Evolutionary conservation across 1,140 invertebrate species (phyloP), one percentile per base, ranked within the genome.

Genomic region (Meteorus sp.): DNA sequence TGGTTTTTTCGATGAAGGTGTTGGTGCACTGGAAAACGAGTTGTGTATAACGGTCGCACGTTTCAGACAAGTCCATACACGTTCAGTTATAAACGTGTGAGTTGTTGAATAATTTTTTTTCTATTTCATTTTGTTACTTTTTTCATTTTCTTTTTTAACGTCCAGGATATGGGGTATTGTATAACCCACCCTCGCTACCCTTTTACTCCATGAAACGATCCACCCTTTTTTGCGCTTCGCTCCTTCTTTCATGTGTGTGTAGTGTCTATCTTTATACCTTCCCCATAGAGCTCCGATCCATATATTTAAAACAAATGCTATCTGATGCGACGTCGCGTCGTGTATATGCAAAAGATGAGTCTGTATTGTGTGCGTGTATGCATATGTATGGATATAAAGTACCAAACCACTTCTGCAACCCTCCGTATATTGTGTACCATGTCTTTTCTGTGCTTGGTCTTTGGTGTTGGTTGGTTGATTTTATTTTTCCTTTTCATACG

Each of bases 271-370:
- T 15, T 33, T n/a, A 11, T 52, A 20, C n/a, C 33, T 29, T 45
- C 3, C 44, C 43, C 43, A 9, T 4, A 13, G 25, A 50, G 65
- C 68, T 65, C 66, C 68, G 67, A 71, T 70, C 68, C 74, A 77
- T 79, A 77, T 77, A 76, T 79, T 77, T 77, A 77, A 77, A 77
- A 77, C 75, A 79, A 79, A 79, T 77, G 74, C 74, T 77, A 77
- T 78, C 75, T 78, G 76, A 78, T 78, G 73, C 74, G 71, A 70
- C 71, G 68, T 64, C 68, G 71, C 72, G 73, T 75, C 74, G n/a
- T n/a, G n/a, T n/a, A n/a, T n/a, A n/a, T n/a, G 73, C 74, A 73
- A 67, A 75, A 56, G 56, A 47, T 57, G 56, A 57, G 45, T 50
- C 48, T 37, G n/a, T n/a, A n/a, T n/a, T n/a, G n/a, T n/a, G n/a